Base-by-base conservation (phyloP, 2,113 vertebrate species). In the Amphiprion percula region DNA sequence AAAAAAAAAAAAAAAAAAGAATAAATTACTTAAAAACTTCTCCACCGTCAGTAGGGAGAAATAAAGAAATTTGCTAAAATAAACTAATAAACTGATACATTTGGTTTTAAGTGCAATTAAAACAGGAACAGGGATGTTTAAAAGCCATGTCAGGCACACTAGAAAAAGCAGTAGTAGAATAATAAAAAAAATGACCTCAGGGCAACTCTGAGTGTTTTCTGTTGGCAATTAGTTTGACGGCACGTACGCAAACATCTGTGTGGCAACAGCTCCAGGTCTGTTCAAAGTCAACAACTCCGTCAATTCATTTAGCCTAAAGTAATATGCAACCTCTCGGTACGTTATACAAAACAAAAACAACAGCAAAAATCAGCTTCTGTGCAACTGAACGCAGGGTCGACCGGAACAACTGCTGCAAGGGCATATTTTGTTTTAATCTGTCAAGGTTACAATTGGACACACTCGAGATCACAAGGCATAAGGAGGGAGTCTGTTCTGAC, bases 381-480 rank as follows among this genome's bases (percentile, higher is more conserved):
- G 73, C 10, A 65, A 47, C 15, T 5, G 12, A 83, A 49, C 50
- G 67, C 63, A 56, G 63, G 74, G 85, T 66, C 66, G 61, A 69
- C 55, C 69, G 74, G 70, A 74, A 83, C 56, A 59, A 80, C 39
- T 60, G 83, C 86, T 88, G 69, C 2, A 4, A 74, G 78, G 72
- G 66, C 46, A 66, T 54, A 68, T 60, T 8, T 55, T 71, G 73
- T 74, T 84, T 81, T 71, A 82, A 89, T 88, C 68, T 64, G 74
- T 90, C 77, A 74, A 84, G 85, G 58, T 63, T 68, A 55, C 77
- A 89, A 91, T 86, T 87, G 81, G 86, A 91, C 66, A 90, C 61
- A 74, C 72, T 79, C 71, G 68, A 75, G 54, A 91, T 93, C 91
- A 91, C 83, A 84, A 93, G 90, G 84, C 76, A 61, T 23, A 63